Evolutionary conservation across 2,113 vertebrate genomes (phyloP), one percentile per base, ranked within the genome.

Genomic region (Proteles cristata): DNA sequence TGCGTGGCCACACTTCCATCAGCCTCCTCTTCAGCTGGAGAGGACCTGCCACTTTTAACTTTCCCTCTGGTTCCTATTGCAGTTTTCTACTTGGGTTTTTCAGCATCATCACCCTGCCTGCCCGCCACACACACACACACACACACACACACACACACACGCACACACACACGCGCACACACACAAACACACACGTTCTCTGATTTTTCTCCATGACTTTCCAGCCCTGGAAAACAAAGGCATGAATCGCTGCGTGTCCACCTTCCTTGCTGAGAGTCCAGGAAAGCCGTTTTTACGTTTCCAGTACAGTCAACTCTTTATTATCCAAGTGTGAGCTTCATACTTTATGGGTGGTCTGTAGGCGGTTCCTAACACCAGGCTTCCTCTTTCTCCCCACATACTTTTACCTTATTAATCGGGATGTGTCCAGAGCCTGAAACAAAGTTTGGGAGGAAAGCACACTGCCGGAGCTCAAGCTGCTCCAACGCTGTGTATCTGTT

Each of bases 321-420:
- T 97, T 88, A 93, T 93, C 85, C 82, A 96, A 79, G 88, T 95
- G 73, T 83, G 96, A 97, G 80, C 89, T 94, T 96, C 74, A 88
- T 55, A 25, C 91, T 95, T 88, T n/a, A 31, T 93, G 55, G 86
- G 95, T 97, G 92, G 97, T 93, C 94, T 88, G 28, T 88, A 77
- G 82, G 94, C 96, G 84, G 80, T 79, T 97, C 55, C 88, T 92
- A 90, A 92, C 61, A 89, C 89, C 81, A 87, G 90, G 31, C 77
- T 93, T 96, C 95, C 84, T 96, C 86, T 88, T 94, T 23, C 35
- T 97, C 82, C 61, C 76, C 82, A 17, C 21, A 45, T 23, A 90
- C 93, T 90, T 96, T 95, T 94, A 91, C 76, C 63, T 15, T 76
- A 45, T 94, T 95, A 96, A 93, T 95, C 63, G 93, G 81, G 88